These are phyloP conservation scores for Tragopan temminckii DNA, from an alignment of 2,797 vertebrate genomes.

Conservation along the genomic window DNA sequence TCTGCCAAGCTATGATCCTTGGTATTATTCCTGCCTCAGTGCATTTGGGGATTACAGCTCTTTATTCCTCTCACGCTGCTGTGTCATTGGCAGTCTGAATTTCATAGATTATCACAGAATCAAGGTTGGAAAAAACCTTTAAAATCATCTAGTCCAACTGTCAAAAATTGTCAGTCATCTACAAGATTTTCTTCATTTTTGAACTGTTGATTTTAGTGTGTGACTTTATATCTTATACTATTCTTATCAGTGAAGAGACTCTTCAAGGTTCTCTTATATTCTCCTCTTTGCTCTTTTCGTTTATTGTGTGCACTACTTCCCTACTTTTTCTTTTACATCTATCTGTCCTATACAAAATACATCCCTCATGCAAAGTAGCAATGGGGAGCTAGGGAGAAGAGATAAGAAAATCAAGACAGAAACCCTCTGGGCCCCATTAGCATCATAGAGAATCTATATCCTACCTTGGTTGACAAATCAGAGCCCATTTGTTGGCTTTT, in stretches of 20 bases:
- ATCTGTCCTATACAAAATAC: not conserved
- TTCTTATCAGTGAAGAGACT: not conserved
- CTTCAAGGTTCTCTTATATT: not conserved
- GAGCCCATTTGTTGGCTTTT: not conserved
- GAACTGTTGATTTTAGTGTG: not conserved
- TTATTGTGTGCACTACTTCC: not conserved
- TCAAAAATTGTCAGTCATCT: not conserved
- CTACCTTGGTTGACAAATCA: conserved; percentile 25
- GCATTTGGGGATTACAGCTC: not conserved
- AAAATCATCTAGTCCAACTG: too few relatives aligned
- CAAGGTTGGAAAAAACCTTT: too few relatives aligned
- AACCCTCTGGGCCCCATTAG: not conserved
- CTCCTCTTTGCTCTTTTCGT: not conserved
- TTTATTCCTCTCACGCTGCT: not conserved
- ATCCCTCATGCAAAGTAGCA: not conserved
- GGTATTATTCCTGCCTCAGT: not conserved
- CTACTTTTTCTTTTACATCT: not conserved
- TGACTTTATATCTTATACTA: not conserved
- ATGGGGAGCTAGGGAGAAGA: not conserved
- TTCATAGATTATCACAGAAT: too few relatives aligned
- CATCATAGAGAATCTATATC: conserved; percentile 15
- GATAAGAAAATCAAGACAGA: conserved; percentile 1
- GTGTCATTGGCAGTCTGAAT: not conserved
- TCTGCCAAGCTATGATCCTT: not conserved
- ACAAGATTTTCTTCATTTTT: not conserved